phyloP scores from a whole-genome alignment of 1,140 invertebrate genomes.

The Bombus superbus region DNA sequence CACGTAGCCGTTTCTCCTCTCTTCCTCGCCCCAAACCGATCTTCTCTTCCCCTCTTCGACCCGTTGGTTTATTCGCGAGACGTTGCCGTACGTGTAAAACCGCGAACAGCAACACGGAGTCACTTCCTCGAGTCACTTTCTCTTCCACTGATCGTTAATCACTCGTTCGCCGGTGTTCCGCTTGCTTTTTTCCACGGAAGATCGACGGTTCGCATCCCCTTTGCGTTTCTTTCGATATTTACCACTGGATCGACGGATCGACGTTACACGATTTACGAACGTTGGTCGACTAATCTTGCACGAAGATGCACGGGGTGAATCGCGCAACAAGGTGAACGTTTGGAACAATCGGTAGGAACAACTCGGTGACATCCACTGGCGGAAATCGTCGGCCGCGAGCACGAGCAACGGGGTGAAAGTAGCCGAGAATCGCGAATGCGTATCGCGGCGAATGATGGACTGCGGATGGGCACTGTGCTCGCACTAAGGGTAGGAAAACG shows the following conservation, averaged over 20 bases:
- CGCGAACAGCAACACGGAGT: conserved; percentile 45
- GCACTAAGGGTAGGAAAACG: conserved; percentile 74
- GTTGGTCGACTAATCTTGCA: background rate
- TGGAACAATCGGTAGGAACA: background rate
- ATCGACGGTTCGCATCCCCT: background rate
- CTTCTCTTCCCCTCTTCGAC: conserved; percentile 22
- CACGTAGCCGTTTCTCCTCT: conserved; percentile 47
- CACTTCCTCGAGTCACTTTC: conserved; percentile 60
- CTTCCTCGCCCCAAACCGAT: conserved; percentile 27
- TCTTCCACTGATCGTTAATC: conserved; percentile 52
- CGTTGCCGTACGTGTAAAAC: conserved; percentile 52
- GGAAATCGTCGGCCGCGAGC: background rate
- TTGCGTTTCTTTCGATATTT: background rate
- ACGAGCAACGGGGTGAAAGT: conserved; percentile 2
- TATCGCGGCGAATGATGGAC: conserved; percentile 66
- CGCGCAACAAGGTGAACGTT: background rate
- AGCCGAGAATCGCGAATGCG: conserved; percentile 27
- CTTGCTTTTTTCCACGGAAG: too few species aligned
- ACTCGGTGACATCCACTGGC: background rate
- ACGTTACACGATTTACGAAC: background rate
- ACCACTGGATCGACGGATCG: background rate
- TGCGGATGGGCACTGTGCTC: conserved; percentile 68
- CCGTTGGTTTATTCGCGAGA: conserved; percentile 34
- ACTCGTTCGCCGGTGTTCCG: conserved; percentile 8
- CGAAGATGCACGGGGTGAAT: background rate